Conservation (phyloP, 2,888 invertebrate genomes). For the Pristionchus arcanus region DNA sequence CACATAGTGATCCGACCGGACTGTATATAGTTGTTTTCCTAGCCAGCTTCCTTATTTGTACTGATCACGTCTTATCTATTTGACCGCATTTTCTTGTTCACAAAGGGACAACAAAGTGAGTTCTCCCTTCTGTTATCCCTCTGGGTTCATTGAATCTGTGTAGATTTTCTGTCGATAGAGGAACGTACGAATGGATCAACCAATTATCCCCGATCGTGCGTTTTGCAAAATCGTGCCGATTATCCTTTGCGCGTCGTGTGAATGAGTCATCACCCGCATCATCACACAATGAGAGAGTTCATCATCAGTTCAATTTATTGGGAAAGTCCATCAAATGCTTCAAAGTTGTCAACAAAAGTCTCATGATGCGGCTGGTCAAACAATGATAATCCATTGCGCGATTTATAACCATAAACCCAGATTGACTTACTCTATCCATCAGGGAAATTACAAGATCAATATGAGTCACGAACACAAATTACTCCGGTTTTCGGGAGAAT, state of each 20-base stretch:
- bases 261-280: not conserved
- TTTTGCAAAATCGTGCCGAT: not conserved
- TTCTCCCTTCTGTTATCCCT: not conserved
- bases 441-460: not conserved
- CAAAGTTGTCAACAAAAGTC: not conserved
- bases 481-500: not conserved
- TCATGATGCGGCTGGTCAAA: not conserved
- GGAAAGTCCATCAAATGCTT: not conserved
- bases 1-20: too few relatives aligned
- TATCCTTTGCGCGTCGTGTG: not conserved
- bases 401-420: not conserved
- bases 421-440: not conserved
- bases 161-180: not conserved
- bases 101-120: not conserved
- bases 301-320: not conserved
- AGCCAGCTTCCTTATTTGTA: not conserved
- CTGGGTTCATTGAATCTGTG: not conserved
- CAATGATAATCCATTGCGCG: not conserved
- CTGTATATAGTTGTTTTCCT: not conserved
- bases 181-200: not conserved
- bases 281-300: not conserved
- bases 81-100: not conserved
- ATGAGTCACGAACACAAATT: not conserved
- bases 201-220: constrained; percentile 11
- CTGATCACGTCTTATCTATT: constrained; percentile 19